A percentile compares a stretch with the other conserved stretches of the same genome.
Conservation (phyloP, 2,797 vertebrate genomes). For the Platyrinchus mystaceus region DNA sequence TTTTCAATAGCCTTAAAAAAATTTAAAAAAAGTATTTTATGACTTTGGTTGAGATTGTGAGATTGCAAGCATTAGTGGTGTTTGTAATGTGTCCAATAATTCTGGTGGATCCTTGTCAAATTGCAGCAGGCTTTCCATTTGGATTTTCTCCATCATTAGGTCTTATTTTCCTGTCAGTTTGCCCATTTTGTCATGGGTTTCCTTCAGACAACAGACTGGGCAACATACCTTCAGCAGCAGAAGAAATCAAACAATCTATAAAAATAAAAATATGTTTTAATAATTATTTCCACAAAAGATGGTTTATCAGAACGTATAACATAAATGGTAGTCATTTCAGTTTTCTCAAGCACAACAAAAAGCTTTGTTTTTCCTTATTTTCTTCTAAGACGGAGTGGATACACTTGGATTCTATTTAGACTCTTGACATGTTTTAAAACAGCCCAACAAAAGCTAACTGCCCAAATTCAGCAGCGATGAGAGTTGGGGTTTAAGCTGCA, state of each 20-base stretch:
- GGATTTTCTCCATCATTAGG: conserved; percentile 25
- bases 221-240: conserved; percentile 35
- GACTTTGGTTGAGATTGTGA: background rate
- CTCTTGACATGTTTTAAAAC: background rate
- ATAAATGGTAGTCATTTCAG: background rate
- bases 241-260: conserved; percentile 7
- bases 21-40: background rate
- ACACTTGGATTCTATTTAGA: background rate
- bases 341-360: background rate
- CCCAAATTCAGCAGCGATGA: background rate
- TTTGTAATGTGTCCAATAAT: conserved; percentile 19
- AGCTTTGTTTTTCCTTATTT: background rate
- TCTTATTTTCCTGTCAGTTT: conserved; percentile 59
- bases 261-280: conserved; percentile 33
- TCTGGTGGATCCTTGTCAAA: conserved; percentile 23
- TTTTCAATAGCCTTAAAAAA: background rate
- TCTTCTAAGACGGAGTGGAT: background rate
- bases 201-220: conserved; percentile 40
- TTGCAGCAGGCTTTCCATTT: conserved; percentile 32
- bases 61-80: background rate
- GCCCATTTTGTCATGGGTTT: conserved; percentile 53
- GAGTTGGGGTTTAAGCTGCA: background rate
- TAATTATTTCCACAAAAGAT: conserved; percentile 14
- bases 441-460: background rate
- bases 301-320: background rate